Base-by-base conservation (phyloP, 1,140 invertebrate species). In the Lucilia cuprina region DNA sequence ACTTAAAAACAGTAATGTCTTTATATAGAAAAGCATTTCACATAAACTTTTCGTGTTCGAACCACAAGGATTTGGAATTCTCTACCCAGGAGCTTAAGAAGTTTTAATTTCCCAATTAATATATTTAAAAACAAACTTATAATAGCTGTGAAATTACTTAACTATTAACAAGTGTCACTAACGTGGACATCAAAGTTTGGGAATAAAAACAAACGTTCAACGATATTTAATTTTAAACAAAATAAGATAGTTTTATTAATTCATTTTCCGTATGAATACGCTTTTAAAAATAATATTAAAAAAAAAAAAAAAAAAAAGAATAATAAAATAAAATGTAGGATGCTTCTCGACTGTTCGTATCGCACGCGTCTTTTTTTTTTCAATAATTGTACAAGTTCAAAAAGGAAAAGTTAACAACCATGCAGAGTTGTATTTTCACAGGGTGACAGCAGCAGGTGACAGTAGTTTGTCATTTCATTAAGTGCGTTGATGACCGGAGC, bases 401-500 rank as follows among this genome's bases (percentile, higher is more conserved):
- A 30, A 41, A 41, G 41, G 41, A 41, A 41, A 41, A 41, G 41
- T 41, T 41, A 60, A 60, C 50, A 60, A 60, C 50, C 17, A 60
- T 60, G 50, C 50, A 60, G 10, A 60, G 50, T 60, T 14, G 50
- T 60, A 60, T 60, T 60, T 60, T 60, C 50, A 60, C 50, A 12
- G 13, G 50, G 50, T 55, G 50, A 55, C 50, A 55, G 50, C 50
- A n/a, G n/a, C n/a, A n/a, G n/a, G n/a, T n/a, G n/a, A n/a, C n/a
- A n/a, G n/a, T n/a, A 55, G 2, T 14, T 30, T 14, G 74, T 50
- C 8, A 85, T 77, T 21, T 85, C 84, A 65, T 60, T 60, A 4
- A 85, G 25, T 3, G 49, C 2, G 82, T 85, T 70, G 60, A 88
- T 60, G 25, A 85, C 75, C 65, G 82, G 84, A 65, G 75, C 83